These are phyloP conservation scores for Drosophila watanabei DNA, from an alignment of 1,140 invertebrate genomes.

Conservation along the genomic window DNA sequence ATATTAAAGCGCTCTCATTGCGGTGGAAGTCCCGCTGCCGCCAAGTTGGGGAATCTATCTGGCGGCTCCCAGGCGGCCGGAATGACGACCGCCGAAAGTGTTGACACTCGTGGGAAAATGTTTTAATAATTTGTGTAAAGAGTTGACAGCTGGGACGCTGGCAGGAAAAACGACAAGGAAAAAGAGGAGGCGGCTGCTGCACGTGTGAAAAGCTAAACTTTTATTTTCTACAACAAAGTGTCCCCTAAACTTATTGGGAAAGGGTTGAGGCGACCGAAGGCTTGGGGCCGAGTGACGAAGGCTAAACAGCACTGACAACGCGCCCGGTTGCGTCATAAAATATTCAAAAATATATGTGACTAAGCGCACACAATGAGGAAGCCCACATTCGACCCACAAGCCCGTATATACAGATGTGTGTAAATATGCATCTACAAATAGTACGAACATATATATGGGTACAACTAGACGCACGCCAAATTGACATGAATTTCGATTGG, in stretches of 20 bases:
- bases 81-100: constrained; percentile 61
- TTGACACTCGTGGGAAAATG: constrained; percentile 83
- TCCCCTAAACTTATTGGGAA: constrained; percentile 26
- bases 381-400: not conserved
- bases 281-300: constrained; percentile 27
- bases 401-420: constrained; percentile 16
- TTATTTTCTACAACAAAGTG: constrained; percentile 58
- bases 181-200: constrained; percentile 20
- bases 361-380: constrained; percentile 15
- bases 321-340: constrained; percentile 53
- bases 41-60: constrained; percentile 31
- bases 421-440: constrained; percentile 31
- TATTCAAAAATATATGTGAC: constrained; percentile 68
- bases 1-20: constrained; percentile 76
- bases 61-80: constrained; percentile 40
- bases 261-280: constrained; percentile 1
- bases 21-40: constrained; percentile 16
- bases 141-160: constrained; percentile 67
- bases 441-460: not conserved
- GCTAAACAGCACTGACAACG: constrained; percentile 47
- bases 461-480: constrained; percentile 26
- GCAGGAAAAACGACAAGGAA: not conserved
- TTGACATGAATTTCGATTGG: constrained; percentile 48
- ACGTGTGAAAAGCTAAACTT: constrained; percentile 71
- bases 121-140: constrained; percentile 83